These are phyloP conservation scores for Baccha elongata DNA, from an alignment of 2,888 invertebrate species.

Conservation along the genomic window DNA sequence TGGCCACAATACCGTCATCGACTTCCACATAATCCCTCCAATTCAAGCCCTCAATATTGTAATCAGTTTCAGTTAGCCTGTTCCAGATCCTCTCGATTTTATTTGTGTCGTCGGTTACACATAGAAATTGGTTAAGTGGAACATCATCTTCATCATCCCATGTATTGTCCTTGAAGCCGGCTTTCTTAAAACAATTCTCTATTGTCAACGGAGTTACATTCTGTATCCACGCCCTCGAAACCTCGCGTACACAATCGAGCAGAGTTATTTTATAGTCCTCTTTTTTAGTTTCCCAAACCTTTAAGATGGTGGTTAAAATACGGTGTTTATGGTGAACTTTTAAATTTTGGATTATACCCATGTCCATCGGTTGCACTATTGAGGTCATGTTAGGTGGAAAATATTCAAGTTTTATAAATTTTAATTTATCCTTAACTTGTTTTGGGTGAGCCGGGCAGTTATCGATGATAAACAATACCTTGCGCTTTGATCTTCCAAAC, in stretches of 20 bases:
- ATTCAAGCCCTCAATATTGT: conserved; percentile 21
- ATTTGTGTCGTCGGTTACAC: not conserved
- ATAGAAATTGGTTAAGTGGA: conserved; percentile 7
- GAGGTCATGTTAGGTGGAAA: conserved; percentile 29
- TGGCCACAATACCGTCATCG: conserved; percentile 23
- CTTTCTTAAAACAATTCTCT: conserved; percentile 7
- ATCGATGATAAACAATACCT: conserved; percentile 15
- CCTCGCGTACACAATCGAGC: not conserved
- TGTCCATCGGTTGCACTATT: conserved; percentile 19
- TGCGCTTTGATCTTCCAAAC: conserved; percentile 4
- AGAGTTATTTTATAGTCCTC: not conserved
- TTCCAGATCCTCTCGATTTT: conserved; percentile 22
- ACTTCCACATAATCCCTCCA: conserved; percentile 28
- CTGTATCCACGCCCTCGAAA: conserved; percentile 14
- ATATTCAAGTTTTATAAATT: conserved; percentile 35
- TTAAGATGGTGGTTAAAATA: conserved; percentile 2
- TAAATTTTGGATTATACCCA: conserved; percentile 21
- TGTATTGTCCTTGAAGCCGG: not conserved
- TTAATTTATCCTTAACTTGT: conserved; percentile 28
- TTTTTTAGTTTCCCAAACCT: conserved; percentile 7
- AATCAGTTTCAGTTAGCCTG: not conserved
- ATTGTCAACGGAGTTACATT: conserved; percentile 14
- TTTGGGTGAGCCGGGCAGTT: conserved; percentile 11
- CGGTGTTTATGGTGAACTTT: conserved; percentile 7
- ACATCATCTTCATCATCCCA: conserved; percentile 32